A percentile compares a stretch with the other conserved stretches of the same genome.
Conservation (phyloP, 2,113 vertebrate genomes). For the Fulica atra region DNA sequence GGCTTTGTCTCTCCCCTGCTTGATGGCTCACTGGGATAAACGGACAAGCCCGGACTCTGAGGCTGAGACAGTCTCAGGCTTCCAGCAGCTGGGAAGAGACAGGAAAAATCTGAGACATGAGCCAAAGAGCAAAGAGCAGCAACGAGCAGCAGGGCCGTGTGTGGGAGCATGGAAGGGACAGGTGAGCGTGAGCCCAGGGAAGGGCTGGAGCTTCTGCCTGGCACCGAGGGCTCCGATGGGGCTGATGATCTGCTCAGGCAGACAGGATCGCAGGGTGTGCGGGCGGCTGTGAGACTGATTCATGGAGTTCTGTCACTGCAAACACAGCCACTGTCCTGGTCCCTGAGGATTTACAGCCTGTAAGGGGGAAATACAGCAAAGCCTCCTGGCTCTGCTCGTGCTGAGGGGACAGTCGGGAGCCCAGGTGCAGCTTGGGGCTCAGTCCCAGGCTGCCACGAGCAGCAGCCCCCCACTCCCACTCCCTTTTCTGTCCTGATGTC, state of each 20-base stretch:
- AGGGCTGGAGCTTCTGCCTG: background rate
- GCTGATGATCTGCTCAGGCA: background rate
- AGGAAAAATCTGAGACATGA: background rate
- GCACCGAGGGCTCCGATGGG: rapidly evolving
- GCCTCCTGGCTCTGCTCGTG: rapidly evolving
- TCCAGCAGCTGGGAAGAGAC: background rate
- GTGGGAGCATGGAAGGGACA: background rate
- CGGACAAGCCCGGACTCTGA: rapidly evolving
- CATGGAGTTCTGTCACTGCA: background rate
- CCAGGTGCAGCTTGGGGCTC: background rate
- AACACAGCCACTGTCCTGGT: background rate
- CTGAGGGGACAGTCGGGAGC: background rate
- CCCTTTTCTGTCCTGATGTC: rapidly evolving
- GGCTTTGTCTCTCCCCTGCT: background rate
- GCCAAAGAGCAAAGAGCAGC: background rate
- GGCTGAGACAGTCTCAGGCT: background rate
- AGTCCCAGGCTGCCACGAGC: background rate
- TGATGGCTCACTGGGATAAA: background rate
- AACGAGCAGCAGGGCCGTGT: background rate
- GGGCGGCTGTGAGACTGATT: rapidly evolving
- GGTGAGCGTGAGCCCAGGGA: rapidly evolving
- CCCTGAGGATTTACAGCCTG: background rate
- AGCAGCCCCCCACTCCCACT: background rate
- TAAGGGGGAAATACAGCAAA: background rate
- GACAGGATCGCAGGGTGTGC: rapidly evolving